Evolutionary conservation across 2,113 vertebrate genomes (phyloP), one percentile per base, ranked within the genome.

Genomic region (Xenopus laevis): DNA sequence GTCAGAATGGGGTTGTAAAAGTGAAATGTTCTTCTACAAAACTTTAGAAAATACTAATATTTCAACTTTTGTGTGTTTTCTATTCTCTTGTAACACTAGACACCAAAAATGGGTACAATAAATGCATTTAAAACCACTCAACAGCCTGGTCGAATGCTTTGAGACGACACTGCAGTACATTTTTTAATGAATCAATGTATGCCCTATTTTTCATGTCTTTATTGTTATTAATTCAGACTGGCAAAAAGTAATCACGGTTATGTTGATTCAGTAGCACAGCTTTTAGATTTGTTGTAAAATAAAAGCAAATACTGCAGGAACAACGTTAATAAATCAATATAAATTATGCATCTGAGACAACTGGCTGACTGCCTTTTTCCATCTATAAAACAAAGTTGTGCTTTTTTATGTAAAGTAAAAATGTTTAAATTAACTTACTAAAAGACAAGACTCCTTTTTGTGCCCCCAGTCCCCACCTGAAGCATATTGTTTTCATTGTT

Each of bases 211-310:
- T 65, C 40, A 40, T n/a, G 13, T 1, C 63, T 44, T n/a, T 46
- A 40, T 67, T 47, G 46, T 23, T 67, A 52, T 67, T 23, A 50
- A 67, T 47, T 50, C 44, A 67, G n/a, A 18, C n/a, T 18, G 46
- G 45, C 4, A 21, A 44, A 50, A 67, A 50, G 18, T 45, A 67
- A 67, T 67, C 46, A 67, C 15, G 21, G 44, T 13, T 67, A 67
- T 67, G 65, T 50, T 67, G 65, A 67, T 67, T 67, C 65, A 67
- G 65, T 67, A 16, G 45, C 46, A 23, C 18, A 67, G 45, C 45
- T 67, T 50, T 45, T 67, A 52, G 65, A 50, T 67, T 67, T 67
- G 65, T 50, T 67, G 40, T 50, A 67, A 67, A 67, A 67, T 67
- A 67, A 67, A 65, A 65, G 16, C 63, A 65, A 67, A 50, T 67